Conservation (phyloP, 1,140 invertebrate genomes). For the Zelostemma sp. region DNA sequence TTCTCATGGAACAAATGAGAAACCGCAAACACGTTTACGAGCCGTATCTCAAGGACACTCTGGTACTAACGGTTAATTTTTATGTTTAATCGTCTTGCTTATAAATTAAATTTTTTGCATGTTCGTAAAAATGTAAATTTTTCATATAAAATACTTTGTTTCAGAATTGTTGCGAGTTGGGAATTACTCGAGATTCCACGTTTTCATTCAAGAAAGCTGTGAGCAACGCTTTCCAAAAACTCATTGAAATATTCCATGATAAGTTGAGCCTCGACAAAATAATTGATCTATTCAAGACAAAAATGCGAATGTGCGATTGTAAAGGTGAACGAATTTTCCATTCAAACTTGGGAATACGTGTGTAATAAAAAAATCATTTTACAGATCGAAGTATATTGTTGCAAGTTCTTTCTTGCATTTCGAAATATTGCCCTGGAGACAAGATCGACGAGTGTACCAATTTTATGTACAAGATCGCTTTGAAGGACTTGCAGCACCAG, state of each 20-base stretch:
- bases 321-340: neutral
- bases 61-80: slow-evolving; percentile 41
- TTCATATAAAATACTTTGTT: slow-evolving; percentile 18
- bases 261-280: slow-evolving; percentile 39
- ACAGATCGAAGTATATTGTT: slow-evolving; percentile 28
- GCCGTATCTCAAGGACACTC: slow-evolving; percentile 43
- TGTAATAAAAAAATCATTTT: slow-evolving; percentile 2
- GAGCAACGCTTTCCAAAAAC: slow-evolving; percentile 33
- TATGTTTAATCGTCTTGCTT: too few relatives aligned
- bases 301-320: slow-evolving; percentile 1
- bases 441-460: neutral
- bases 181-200: slow-evolving; percentile 22
- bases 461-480: slow-evolving; percentile 26
- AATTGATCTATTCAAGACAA: slow-evolving; percentile 24
- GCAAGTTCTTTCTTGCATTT: slow-evolving; percentile 21
- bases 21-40: slow-evolving; percentile 23
- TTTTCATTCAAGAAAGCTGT: slow-evolving; percentile 35
- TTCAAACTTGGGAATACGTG: neutral
- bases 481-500: slow-evolving; percentile 32
- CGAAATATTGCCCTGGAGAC: slow-evolving; percentile 25
- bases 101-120: neutral
- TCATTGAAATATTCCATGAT: slow-evolving; percentile 42
- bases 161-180: slow-evolving; percentile 43
- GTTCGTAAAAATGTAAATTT: neutral
- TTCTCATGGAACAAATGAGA: slow-evolving; percentile 46